Evolutionary conservation across 1,140 invertebrate genomes (phyloP).

Genomic region (Streblospio benedicti): DNA sequence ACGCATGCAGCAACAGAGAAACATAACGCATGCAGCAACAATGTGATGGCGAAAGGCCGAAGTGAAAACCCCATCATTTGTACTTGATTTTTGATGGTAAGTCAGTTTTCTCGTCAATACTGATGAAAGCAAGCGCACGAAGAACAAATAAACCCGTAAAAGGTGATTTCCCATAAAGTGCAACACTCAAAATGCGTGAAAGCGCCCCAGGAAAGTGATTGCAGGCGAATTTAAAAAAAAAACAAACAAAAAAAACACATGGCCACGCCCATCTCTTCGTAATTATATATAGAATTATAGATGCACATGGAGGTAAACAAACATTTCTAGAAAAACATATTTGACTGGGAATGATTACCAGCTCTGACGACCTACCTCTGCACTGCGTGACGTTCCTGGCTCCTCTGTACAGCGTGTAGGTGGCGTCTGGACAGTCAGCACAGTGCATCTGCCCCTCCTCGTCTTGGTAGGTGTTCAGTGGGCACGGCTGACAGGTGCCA

Average conservation of each 20-base stretch:
- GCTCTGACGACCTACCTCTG: constrained; percentile 14
- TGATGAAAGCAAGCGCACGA: too few species aligned
- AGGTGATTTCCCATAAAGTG: too few species aligned
- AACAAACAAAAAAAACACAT: constrained; percentile 10
- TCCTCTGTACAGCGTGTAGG: constrained; percentile 13
- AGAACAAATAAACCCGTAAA: too few species aligned
- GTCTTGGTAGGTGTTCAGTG: constrained; percentile 85
- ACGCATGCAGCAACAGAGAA: too few species aligned
- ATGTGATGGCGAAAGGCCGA: too few species aligned
- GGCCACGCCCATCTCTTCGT: constrained; percentile 19
- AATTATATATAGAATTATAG: too few species aligned
- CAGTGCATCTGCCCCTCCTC: constrained; percentile 82
- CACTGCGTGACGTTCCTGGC: constrained; percentile 13
- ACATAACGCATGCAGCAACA: too few species aligned
- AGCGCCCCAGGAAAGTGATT: constrained; percentile 2
- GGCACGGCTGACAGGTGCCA: constrained; percentile 72
- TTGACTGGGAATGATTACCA: not conserved
- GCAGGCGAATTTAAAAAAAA: constrained; percentile 14
- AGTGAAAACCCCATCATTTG: too few species aligned
- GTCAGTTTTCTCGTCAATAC: too few species aligned
- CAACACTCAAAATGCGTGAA: too few species aligned
- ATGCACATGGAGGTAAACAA: constrained; percentile 8
- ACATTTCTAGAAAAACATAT: constrained; percentile 14
- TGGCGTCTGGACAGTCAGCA: constrained; percentile 63
- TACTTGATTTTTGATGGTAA: too few species aligned